Percentiles rank a stretch among this genome's conserved stretches.
These are phyloP conservation scores for Ostrea edulis DNA, from an alignment of 1,140 invertebrate species.

Conservation along the genomic window DNA sequence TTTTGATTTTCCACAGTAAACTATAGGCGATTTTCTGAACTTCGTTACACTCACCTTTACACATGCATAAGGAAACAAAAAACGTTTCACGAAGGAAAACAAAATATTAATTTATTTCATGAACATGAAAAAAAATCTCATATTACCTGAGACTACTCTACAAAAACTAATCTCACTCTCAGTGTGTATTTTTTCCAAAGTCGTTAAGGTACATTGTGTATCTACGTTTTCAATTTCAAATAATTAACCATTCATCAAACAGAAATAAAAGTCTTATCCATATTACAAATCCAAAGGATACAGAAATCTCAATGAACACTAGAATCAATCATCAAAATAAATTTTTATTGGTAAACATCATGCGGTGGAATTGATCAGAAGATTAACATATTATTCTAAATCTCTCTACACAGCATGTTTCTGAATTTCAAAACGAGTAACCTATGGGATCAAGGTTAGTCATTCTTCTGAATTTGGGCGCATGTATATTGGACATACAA, in stretches of 20 bases:
- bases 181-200: neutral
- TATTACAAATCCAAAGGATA: neutral
- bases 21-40: too few species aligned
- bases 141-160: constrained; percentile 34
- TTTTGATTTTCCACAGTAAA: too few species aligned
- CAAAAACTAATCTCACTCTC: neutral
- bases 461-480: too few species aligned
- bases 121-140: constrained; percentile 2
- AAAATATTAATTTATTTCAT: constrained; percentile 34
- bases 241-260: neutral
- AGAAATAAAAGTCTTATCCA: neutral
- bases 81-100: neutral
- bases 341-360: neutral
- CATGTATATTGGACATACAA: too few species aligned
- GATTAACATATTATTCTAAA: neutral
- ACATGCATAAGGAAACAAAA: neutral
- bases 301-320: neutral
- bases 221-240: too few species aligned
- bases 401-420: neutral
- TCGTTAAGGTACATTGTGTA: too few species aligned
- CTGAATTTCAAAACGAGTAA: neutral
- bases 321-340: neutral
- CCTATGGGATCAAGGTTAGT: too few species aligned
- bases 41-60: neutral
- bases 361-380: neutral